Evolutionary conservation across 2,113 vertebrate species (phyloP).

Genomic region (Oxyruncus cristatus): DNA sequence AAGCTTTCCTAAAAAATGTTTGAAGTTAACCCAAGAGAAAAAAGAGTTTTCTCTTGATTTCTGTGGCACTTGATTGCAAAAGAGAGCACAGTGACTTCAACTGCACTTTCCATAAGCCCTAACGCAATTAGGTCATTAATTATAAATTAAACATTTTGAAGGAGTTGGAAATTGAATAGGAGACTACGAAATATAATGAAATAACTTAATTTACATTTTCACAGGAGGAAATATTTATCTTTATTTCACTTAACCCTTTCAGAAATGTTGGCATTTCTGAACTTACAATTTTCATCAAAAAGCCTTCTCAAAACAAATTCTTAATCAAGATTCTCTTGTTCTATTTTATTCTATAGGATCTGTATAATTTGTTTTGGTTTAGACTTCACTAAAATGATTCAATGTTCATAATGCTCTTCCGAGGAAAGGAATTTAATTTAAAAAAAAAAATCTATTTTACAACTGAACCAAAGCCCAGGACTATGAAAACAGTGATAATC

Average conservation of each 20-base stretch:
- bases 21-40: not conserved
- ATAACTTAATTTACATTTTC: not conserved
- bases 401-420: not conserved
- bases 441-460: not conserved
- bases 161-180: not conserved
- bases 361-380: not conserved
- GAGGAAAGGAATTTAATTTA: not conserved
- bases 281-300: not conserved
- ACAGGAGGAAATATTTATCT: not conserved
- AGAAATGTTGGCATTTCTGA: not conserved
- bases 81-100: not conserved
- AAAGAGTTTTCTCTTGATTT: not conserved
- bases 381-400: not conserved
- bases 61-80: not conserved
- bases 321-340: not conserved
- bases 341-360: not conserved
- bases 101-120: not conserved
- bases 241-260: not conserved
- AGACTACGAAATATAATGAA: not conserved
- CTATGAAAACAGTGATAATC: not conserved
- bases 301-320: not conserved
- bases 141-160: not conserved
- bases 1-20: not conserved
- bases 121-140: not conserved
- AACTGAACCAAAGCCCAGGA: not conserved